Percentiles rank a stretch among this genome's conserved stretches.
Conservation (phyloP, 2,113 vertebrate genomes). For the Pseudorasbora parva region DNA sequence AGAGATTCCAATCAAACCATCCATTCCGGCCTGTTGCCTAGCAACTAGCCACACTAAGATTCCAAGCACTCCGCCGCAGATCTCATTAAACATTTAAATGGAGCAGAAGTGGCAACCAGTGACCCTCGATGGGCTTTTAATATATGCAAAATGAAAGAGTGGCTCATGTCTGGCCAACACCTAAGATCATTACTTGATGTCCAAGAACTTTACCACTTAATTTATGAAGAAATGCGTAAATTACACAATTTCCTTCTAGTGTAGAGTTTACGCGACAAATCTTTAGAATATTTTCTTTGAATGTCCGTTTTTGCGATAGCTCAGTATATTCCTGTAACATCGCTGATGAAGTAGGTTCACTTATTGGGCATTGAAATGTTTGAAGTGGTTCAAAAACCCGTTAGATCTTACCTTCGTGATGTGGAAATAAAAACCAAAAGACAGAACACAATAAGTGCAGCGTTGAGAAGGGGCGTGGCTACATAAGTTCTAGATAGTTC, state of each 20-base stretch:
- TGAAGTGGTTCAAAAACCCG: too few species aligned
- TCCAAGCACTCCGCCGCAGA: conserved; percentile 13
- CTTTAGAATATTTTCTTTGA: too few species aligned
- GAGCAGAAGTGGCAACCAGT: conserved; percentile 35
- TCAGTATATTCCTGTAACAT: too few species aligned
- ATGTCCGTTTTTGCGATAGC: too few species aligned
- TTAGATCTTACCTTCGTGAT: too few species aligned
- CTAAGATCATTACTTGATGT: neutral
- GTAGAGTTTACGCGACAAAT: too few species aligned
- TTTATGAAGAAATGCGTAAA: neutral
- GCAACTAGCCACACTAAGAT: conserved; percentile 45
- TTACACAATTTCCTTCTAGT: neutral
- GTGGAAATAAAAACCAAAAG: too few species aligned
- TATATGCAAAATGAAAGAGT: neutral
- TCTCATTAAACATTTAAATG: conserved; percentile 44
- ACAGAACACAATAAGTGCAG: too few species aligned
- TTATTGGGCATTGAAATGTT: too few species aligned
- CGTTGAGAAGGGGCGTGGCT: too few species aligned
- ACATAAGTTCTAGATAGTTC: too few species aligned
- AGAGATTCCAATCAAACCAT: neutral
- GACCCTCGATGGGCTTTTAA: conserved; percentile 31
- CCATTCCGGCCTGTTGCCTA: conserved; percentile 36
- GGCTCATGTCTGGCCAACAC: neutral
- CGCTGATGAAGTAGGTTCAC: too few species aligned
- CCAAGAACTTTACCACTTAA: neutral